Evolutionary conservation across 2,888 invertebrate genomes (phyloP), one percentile per base, ranked within the genome.

Genomic region (Perizoma flavofasciatum): DNA sequence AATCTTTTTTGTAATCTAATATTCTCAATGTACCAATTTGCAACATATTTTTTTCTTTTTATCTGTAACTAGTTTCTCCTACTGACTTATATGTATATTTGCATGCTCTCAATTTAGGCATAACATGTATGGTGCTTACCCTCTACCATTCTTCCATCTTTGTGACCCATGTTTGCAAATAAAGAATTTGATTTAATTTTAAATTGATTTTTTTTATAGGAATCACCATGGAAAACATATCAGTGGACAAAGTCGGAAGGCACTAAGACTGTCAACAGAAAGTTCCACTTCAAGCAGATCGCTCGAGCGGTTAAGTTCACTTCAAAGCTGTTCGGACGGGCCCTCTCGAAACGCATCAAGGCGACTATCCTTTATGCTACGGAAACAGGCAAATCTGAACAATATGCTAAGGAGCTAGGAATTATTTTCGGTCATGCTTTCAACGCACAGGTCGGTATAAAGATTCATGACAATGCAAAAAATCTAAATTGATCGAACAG

Each of bases 231-330:
- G 98, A 97, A 96, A 82, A 95, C 95, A 5, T 97, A 98, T 82
- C 92, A 96, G 55, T 98, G 98, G 98, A 96, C 94, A 6, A 85
- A 85, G 65, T 67, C 82, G 0, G 86, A 85, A 34, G 93, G 93
- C 67, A 95, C 95, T 77, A 96, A 95, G 82, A 94, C 95, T 50
- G 71, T 73, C 11, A 93, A 95, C 74, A 94, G 97, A 77, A 98
- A 98, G 92, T 98, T 98, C 86, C 97, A 98, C 86, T 98, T 98
- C 90, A 98, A 97, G 86, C 98, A 98, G 93, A 97, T 98, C 73
- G 98, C 98, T 50, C 94, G 97, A 75, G 98, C 98, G 59, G 98
- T 98, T 65, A 98, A 98, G 91, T 98, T 98, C 86, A 98, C 98
- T 63, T 98, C 98, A 55, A 98, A 98, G 91, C 93, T 98, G 73